Conservation (phyloP, 2,113 vertebrate genomes). For the Paradoxurus hermaphroditus region DNA sequence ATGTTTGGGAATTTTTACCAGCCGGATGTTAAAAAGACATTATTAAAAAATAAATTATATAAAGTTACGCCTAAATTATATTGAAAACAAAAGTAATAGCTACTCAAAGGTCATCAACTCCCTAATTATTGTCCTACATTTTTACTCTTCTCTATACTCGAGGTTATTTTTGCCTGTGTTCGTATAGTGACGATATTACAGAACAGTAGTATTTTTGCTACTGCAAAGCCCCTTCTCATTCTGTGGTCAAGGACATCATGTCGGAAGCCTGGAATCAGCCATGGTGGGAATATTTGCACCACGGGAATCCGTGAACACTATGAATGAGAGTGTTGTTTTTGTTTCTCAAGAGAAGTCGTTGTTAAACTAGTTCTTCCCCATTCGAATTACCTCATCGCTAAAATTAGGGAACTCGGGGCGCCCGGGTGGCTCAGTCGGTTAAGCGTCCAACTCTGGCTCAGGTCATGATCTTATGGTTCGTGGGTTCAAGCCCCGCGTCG, state of each 20-base stretch:
- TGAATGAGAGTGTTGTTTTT: neutral
- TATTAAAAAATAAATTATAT: neutral
- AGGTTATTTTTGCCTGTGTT: neutral
- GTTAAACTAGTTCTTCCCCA: neutral
- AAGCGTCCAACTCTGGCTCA: too few species aligned
- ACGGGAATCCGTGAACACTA: neutral
- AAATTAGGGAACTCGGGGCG: neutral
- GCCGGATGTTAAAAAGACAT: neutral
- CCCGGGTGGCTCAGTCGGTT: too few species aligned
- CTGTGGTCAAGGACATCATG: rapidly evolving
- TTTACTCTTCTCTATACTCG: neutral
- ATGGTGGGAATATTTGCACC: neutral
- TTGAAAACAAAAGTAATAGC: neutral
- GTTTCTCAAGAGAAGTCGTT: neutral
- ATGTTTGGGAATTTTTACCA: neutral
- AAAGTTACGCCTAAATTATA: neutral
- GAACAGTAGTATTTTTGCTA: neutral
- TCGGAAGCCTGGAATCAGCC: neutral
- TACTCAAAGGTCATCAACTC: neutral
- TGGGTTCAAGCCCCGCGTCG: too few species aligned
- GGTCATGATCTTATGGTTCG: too few species aligned
- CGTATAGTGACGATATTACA: neutral
- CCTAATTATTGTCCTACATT: neutral
- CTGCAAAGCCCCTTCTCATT: neutral
- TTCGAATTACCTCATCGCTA: neutral